Evolutionary conservation across 2,797 vertebrate genomes (phyloP).

Genomic region (Oryzias sinensis): DNA sequence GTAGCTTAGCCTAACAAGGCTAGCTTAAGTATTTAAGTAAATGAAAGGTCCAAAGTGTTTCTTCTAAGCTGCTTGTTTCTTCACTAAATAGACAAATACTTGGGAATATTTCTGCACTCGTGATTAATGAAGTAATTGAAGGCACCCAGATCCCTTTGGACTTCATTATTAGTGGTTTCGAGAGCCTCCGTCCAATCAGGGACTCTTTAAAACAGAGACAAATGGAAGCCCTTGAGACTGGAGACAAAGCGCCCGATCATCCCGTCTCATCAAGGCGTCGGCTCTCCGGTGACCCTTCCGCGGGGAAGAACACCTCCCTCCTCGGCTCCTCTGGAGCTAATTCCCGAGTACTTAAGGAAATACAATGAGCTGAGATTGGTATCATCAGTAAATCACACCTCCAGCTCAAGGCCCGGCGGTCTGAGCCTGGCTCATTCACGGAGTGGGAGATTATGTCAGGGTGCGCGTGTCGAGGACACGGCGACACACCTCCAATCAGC

Average conservation of each 20-base stretch:
- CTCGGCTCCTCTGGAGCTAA: slow-evolving; percentile 51
- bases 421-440: slow-evolving; percentile 33
- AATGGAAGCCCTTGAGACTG: slow-evolving; percentile 67
- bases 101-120: slow-evolving; percentile 49
- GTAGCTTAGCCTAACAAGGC: too few species aligned
- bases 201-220: slow-evolving; percentile 58
- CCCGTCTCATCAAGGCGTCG: slow-evolving; percentile 64
- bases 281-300: slow-evolving; percentile 62
- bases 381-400: slow-evolving; percentile 72
- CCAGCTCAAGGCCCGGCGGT: slow-evolving; percentile 30
- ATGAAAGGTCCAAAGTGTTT: slow-evolving; percentile 12
- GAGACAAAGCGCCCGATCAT: slow-evolving; percentile 70
- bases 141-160: slow-evolving; percentile 23
- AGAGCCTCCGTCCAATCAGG: slow-evolving; percentile 71
- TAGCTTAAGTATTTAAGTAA: too few species aligned
- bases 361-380: slow-evolving; percentile 67
- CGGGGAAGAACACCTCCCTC: slow-evolving; percentile 47
- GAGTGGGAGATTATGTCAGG: slow-evolving; percentile 35
- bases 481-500: slow-evolving; percentile 28
- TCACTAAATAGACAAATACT: slow-evolving; percentile 29
- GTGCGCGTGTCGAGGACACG: slow-evolving; percentile 34
- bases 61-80: slow-evolving; percentile 32
- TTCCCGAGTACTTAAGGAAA: slow-evolving; percentile 64
- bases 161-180: slow-evolving; percentile 37
- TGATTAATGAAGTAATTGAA: slow-evolving; percentile 30